These are phyloP conservation scores for Trissolcus basalis DNA, from an alignment of 1,140 invertebrate genomes.

Conservation along the genomic window DNA sequence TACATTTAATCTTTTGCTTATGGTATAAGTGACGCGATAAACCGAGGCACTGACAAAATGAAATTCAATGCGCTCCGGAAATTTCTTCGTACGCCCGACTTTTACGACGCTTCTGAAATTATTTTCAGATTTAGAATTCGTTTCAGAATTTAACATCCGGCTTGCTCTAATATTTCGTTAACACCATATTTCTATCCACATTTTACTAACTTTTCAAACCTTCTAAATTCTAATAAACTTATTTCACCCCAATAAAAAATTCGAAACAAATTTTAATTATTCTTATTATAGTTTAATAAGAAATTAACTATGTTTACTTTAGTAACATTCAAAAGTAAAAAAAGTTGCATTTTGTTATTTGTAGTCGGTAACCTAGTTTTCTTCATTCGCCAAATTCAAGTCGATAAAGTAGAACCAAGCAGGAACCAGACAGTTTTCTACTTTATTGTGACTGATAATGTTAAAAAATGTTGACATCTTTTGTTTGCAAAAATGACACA, in stretches of 20 bases:
- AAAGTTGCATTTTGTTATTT: too few relatives aligned
- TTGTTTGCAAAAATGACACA: too few relatives aligned
- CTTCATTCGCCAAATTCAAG: neutral
- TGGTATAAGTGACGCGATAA: constrained; percentile 20
- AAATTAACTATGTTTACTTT: too few relatives aligned
- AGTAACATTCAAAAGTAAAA: too few relatives aligned
- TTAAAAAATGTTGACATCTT: too few relatives aligned
- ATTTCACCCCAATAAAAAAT: neutral
- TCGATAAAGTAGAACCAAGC: constrained; percentile 13
- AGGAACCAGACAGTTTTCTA: constrained; percentile 14
- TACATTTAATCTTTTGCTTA: constrained; percentile 30
- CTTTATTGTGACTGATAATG: constrained; percentile 3
- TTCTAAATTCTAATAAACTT: too few relatives aligned
- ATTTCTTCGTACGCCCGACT: neutral
- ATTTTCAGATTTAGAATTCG: neutral
- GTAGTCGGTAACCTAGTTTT: constrained; percentile 15
- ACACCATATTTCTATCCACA: too few relatives aligned
- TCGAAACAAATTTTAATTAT: too few relatives aligned
- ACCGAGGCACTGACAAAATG: constrained; percentile 21
- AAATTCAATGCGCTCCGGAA: constrained; percentile 38
- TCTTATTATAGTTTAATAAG: too few relatives aligned
- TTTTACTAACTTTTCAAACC: too few relatives aligned
- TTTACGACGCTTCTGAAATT: constrained; percentile 9
- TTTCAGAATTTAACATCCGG: too few relatives aligned
- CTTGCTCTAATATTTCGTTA: too few relatives aligned